phyloP scores from a whole-genome alignment of 2,113 vertebrate species.

The Mus spicilegus region DNA sequence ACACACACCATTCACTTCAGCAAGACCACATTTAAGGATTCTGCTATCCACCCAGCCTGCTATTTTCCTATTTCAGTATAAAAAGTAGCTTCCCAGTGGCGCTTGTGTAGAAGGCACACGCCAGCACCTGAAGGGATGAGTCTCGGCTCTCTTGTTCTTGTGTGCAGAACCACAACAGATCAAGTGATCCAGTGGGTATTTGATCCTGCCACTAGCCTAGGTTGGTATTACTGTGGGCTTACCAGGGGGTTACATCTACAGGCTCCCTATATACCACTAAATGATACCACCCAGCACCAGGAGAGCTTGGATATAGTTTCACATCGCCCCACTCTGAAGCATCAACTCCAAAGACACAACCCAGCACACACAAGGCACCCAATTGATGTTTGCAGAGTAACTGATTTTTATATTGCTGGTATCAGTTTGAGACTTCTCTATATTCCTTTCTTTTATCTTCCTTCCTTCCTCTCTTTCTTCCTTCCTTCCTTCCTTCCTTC shows the following conservation, averaged over 20 bases:
- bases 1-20: neutral
- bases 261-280: neutral
- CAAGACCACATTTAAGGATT: neutral
- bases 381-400: neutral
- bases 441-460: too few relatives aligned
- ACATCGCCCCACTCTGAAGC: too few relatives aligned
- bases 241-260: neutral
- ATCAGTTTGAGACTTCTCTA: neutral
- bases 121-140: neutral
- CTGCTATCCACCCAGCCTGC: neutral
- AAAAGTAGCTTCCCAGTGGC: neutral
- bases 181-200: neutral
- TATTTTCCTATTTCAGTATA: neutral
- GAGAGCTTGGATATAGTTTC: neutral
- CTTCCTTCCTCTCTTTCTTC: too few relatives aligned
- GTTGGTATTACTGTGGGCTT: neutral
- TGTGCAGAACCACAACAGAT: neutral
- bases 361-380: neutral
- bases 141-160: neutral
- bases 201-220: neutral
- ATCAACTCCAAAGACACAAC: neutral
- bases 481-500: too few relatives aligned
- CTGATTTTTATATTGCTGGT: neutral
- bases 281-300: neutral
- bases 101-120: accelerated